phyloP scores from a whole-genome alignment of 2,797 vertebrate species.

The Hypotaenidia okinawae region DNA sequence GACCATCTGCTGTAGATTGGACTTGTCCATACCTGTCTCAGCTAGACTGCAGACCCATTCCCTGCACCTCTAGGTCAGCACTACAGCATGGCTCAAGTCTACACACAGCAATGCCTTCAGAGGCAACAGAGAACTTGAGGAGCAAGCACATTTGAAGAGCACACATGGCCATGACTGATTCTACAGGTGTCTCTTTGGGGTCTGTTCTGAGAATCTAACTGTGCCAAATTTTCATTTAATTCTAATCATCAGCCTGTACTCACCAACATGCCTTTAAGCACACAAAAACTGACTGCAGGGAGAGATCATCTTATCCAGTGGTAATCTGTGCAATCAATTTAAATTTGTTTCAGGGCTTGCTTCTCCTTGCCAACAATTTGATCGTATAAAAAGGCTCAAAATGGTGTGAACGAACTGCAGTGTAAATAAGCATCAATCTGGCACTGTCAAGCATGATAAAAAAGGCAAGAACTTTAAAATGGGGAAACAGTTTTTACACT shows the following conservation, averaged over 20 bases:
- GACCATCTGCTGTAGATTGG: not conserved
- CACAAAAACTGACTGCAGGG: not conserved
- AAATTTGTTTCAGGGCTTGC: not conserved
- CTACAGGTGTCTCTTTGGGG: not conserved
- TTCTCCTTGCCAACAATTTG: not conserved
- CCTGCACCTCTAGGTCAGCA: not conserved
- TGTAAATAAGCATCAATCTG: not conserved
- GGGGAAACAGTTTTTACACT: not conserved
- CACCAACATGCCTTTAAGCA: not conserved
- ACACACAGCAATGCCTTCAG: not conserved
- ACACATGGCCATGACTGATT: accelerated
- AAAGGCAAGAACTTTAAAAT: not conserved
- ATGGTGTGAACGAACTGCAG: not conserved
- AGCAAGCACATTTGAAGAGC: not conserved
- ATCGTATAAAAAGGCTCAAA: not conserved
- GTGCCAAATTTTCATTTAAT: not conserved
- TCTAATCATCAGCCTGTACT: not conserved
- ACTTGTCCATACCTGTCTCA: not conserved
- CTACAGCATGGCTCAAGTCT: not conserved
- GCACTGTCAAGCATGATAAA: not conserved
- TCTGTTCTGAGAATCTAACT: not conserved
- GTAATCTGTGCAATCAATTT: not conserved
- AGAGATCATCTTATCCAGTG: not conserved
- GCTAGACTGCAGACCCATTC: not conserved
- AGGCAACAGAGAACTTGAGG: not conserved